A percentile compares a stretch with the other conserved stretches of the same genome.
phyloP scores from a whole-genome alignment of 2,797 vertebrate genomes.

The Alauda arvensis region DNA sequence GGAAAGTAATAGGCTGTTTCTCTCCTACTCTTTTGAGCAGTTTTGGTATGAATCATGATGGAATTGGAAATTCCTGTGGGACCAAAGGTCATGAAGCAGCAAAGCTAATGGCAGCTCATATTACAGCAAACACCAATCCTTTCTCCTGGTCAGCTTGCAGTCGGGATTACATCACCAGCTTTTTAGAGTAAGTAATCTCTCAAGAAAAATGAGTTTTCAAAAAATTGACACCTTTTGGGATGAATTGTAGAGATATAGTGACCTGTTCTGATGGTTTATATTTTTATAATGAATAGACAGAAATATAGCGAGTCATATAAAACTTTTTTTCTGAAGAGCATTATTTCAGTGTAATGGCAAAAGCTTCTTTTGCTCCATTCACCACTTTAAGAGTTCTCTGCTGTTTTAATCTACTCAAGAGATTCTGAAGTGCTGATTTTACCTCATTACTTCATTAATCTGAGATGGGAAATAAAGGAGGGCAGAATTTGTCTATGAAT shows the following conservation, averaged over 20 bases:
- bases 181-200: constrained; percentile 94
- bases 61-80: constrained; percentile 96
- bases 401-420: not conserved
- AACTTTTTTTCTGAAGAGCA: not conserved
- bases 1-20: constrained; percentile 37
- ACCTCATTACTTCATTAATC: not conserved
- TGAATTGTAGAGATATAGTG: not conserved
- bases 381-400: not conserved
- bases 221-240: not conserved
- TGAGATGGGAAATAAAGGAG: not conserved
- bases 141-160: constrained; percentile 99
- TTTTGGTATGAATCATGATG: constrained; percentile 99
- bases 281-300: not conserved
- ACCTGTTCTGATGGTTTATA: not conserved
- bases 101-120: constrained; percentile 98
- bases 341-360: not conserved
- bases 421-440: not conserved
- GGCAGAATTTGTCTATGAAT: not conserved
- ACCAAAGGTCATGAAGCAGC: constrained; percentile 97
- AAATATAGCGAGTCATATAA: not conserved
- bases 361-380: not conserved
- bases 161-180: constrained; percentile 98
- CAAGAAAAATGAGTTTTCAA: constrained; percentile 54
- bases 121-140: constrained; percentile 98
- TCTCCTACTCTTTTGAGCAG: constrained; percentile 72